These are phyloP conservation scores for Phrynocephalus guinanensis DNA, from an alignment of 2,797 vertebrate genomes.

Conservation along the genomic window DNA sequence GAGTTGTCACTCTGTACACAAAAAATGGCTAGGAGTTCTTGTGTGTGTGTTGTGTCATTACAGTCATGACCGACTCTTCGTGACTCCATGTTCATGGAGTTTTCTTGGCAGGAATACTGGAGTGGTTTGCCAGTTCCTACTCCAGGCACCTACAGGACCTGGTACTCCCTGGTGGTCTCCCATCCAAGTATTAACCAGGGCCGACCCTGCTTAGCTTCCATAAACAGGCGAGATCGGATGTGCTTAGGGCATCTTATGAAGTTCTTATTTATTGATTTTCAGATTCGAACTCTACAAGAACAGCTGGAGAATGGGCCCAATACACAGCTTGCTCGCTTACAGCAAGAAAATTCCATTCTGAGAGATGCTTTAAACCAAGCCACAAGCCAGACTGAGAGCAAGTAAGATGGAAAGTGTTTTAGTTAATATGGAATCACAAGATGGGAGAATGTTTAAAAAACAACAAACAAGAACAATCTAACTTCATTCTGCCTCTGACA, in stretches of 20 bases:
- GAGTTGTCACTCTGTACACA: not conserved
- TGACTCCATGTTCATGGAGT: too few relatives aligned
- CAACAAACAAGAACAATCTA: not conserved
- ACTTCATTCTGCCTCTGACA: not conserved
- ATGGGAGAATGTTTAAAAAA: not conserved
- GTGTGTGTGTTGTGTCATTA: too few relatives aligned
- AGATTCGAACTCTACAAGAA: slow-evolving; percentile 90
- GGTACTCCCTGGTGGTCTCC: too few relatives aligned
- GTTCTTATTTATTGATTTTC: slow-evolving; percentile 39
- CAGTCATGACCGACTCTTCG: too few relatives aligned
- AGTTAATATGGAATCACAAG: not conserved
- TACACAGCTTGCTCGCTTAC: slow-evolving; percentile 90
- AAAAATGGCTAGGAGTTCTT: not conserved
- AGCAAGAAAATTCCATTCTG: slow-evolving; percentile 97
- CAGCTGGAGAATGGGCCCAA: slow-evolving; percentile 95
- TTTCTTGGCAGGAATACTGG: too few relatives aligned
- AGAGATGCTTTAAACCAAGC: slow-evolving; percentile 95
- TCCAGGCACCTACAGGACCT: too few relatives aligned
- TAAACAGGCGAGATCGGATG: too few relatives aligned
- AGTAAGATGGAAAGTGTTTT: slow-evolving; percentile 79
- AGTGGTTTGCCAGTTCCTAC: too few relatives aligned
- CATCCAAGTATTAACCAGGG: too few relatives aligned
- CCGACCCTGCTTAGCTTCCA: too few relatives aligned
- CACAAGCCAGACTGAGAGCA: slow-evolving; percentile 97
- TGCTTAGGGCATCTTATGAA: slow-evolving; percentile 12